A percentile compares a stretch with the other conserved stretches of the same genome.
Conservation (phyloP, 2,113 vertebrate genomes). For the Atrichornis clamosus region DNA sequence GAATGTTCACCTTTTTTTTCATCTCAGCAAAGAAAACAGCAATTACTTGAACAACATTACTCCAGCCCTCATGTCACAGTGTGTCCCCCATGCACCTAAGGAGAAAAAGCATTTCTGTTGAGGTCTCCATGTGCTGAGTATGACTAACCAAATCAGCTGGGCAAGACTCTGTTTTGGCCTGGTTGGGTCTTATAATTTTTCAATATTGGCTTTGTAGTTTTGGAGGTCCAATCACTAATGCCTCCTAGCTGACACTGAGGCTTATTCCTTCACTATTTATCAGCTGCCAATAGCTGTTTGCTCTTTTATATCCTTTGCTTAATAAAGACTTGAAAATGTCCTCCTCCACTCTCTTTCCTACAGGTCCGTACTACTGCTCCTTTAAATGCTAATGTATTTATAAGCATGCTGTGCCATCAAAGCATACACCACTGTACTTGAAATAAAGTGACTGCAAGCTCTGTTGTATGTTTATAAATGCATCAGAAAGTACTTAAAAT, state of each 20-base stretch:
- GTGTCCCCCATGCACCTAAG: neutral
- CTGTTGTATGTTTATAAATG: slow-evolving; percentile 20
- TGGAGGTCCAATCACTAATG: neutral
- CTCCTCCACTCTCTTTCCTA: neutral
- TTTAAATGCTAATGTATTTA: slow-evolving; percentile 8
- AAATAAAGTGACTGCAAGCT: slow-evolving; percentile 7
- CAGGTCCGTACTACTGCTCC: neutral
- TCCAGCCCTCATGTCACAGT: neutral
- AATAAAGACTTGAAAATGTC: neutral
- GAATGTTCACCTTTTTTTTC: neutral
- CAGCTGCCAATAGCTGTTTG: neutral
- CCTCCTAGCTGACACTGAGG: neutral
- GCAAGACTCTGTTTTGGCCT: neutral
- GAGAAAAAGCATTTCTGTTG: neutral
- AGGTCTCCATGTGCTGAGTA: neutral
- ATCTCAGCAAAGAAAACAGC: neutral
- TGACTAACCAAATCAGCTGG: neutral
- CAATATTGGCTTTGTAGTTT: neutral
- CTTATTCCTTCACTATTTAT: neutral
- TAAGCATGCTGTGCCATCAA: neutral
- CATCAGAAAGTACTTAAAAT: slow-evolving; percentile 42
- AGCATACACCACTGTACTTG: neutral
- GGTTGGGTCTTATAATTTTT: neutral
- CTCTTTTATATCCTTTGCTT: neutral
- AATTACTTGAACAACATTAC: neutral